Evolutionary conservation across 2,888 invertebrate species (phyloP).

Genomic region (Eupithecia insigniata): DNA sequence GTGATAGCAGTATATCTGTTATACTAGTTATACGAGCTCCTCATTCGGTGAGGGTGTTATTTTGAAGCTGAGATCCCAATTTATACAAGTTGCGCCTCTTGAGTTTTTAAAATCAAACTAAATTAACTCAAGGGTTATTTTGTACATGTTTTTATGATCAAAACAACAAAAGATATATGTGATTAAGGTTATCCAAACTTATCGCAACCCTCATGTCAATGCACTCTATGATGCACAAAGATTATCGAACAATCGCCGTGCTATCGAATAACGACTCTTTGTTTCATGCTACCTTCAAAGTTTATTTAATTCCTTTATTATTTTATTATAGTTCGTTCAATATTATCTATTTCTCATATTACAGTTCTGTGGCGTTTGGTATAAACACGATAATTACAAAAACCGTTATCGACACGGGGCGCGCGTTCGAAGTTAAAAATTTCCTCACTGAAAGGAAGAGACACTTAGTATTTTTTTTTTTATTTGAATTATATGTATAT

Average conservation of each 20-base stretch:
- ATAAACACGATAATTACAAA: too few relatives aligned
- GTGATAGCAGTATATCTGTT: too few relatives aligned
- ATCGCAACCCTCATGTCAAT: constrained; percentile 32
- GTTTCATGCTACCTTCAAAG: constrained; percentile 22
- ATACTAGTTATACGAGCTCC: too few relatives aligned
- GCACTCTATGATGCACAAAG: constrained; percentile 23
- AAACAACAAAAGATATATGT: constrained; percentile 13
- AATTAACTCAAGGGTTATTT: background rate
- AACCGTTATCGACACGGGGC: too few relatives aligned
- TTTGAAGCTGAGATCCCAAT: too few relatives aligned
- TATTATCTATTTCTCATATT: background rate
- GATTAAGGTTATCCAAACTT: constrained; percentile 31
- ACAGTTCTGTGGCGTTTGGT: too few relatives aligned
- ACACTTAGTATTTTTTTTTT: too few relatives aligned
- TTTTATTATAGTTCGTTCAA: background rate
- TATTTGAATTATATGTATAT: too few relatives aligned
- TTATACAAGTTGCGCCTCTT: background rate
- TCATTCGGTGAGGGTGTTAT: too few relatives aligned
- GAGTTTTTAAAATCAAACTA: background rate
- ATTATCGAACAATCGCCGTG: constrained; percentile 13
- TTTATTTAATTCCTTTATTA: constrained; percentile 13
- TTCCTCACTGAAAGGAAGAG: too few relatives aligned
- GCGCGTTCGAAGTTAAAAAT: too few relatives aligned
- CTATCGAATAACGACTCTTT: constrained; percentile 30
- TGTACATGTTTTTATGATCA: constrained; percentile 5